Conservation (phyloP, 1,140 invertebrate species). For the Phthorimaea operculella region DNA sequence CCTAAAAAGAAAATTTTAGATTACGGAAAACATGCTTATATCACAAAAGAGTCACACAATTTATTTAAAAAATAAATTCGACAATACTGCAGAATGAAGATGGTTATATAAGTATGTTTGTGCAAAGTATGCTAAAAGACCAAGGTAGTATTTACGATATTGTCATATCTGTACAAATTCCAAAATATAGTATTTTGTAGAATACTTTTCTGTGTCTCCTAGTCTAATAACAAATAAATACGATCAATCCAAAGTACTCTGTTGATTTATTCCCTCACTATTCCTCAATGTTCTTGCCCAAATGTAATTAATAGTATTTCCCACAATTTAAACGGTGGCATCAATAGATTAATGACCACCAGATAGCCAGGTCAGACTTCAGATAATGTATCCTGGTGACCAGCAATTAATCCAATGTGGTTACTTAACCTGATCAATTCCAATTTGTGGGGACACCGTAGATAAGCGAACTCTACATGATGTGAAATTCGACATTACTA, state of each 20-base stretch:
- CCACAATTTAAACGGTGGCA: constrained; percentile 35
- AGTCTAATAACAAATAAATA: not conserved
- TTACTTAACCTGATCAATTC: constrained; percentile 52
- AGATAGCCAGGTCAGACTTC: constrained; percentile 41
- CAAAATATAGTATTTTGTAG: not conserved
- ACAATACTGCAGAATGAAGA: too few species aligned
- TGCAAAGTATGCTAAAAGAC: too few species aligned
- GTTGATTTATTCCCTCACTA: not conserved
- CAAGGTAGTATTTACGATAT: too few species aligned
- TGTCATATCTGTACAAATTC: not conserved
- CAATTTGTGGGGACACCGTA: constrained; percentile 16
- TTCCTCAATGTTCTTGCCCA: constrained; percentile 22
- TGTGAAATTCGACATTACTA: too few species aligned
- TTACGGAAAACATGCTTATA: too few species aligned
- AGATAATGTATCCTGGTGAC: constrained; percentile 57
- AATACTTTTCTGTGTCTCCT: not conserved
- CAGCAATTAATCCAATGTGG: constrained; percentile 48
- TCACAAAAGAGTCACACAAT: too few species aligned
- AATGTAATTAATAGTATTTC: constrained; percentile 41
- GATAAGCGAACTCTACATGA: not conserved
- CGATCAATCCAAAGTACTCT: not conserved
- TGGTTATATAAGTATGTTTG: too few species aligned
- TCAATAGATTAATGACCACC: constrained; percentile 52
- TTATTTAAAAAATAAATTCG: too few species aligned
- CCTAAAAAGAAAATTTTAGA: too few species aligned